Conservation (phyloP, 1,140 invertebrate species). For the Drosophila lacertosa region DNA sequence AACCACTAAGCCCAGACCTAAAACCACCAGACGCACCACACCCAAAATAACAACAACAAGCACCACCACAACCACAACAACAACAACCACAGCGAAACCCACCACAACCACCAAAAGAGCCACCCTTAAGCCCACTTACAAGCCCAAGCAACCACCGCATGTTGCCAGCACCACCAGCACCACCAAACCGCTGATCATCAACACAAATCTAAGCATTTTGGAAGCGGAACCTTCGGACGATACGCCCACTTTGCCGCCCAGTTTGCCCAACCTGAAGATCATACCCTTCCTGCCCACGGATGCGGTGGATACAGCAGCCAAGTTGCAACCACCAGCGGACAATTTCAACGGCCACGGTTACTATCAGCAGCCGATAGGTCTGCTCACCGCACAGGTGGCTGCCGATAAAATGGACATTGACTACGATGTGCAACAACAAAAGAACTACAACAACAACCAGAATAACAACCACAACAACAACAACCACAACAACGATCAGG, state of each 20-base stretch:
- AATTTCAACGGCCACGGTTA: constrained; percentile 15
- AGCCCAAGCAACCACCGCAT: constrained; percentile 31
- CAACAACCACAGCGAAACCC: constrained; percentile 24
- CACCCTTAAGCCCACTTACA: constrained; percentile 16
- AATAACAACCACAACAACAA: constrained; percentile 1
- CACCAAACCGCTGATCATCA: constrained; percentile 65
- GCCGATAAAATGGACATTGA: constrained; percentile 69
- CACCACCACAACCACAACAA: constrained; percentile 7
- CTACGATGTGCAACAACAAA: constrained; percentile 67
- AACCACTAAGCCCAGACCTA: constrained; percentile 19
- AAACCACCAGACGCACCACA: constrained; percentile 34
- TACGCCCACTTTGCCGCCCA: constrained; percentile 87
- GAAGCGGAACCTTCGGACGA: constrained; percentile 77
- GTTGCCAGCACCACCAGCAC: constrained; percentile 43
- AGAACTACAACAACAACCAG: constrained; percentile 18
- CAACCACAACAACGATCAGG: constrained; percentile 56
- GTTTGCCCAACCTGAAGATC: constrained; percentile 89
- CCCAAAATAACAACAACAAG: constrained; percentile 24
- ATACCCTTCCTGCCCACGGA: constrained; percentile 91
- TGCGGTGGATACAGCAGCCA: constrained; percentile 85
- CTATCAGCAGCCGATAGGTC: not conserved
- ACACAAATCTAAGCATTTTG: constrained; percentile 84
- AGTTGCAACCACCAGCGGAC: constrained; percentile 27
- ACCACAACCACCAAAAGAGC: constrained; percentile 26
- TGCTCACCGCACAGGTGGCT: constrained; percentile 37